Evolutionary conservation across 2,113 vertebrate species (phyloP).

Genomic region (Neotoma lepida): DNA sequence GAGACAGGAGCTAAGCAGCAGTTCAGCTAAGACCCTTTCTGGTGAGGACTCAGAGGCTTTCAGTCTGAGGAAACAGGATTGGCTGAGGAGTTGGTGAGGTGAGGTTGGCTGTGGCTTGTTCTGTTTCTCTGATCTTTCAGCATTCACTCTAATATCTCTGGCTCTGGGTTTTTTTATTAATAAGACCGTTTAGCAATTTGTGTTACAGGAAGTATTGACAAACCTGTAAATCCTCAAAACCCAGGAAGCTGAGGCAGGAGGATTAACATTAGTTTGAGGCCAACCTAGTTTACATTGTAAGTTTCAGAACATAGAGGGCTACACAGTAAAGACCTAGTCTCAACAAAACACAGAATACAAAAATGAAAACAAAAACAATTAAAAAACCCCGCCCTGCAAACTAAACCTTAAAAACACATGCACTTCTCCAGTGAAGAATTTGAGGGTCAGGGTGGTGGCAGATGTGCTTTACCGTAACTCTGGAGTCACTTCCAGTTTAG

Average conservation of each 20-base stretch:
- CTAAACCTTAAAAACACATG: constrained; percentile 1
- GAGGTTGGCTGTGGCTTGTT: no score
- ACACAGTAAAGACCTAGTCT: not conserved
- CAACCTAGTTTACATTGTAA: not conserved
- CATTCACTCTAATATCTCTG: no score
- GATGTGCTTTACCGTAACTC: constrained; percentile 7
- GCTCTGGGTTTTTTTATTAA: no score
- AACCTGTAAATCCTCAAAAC: not conserved
- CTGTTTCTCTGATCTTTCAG: no score
- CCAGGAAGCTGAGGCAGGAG: not conserved
- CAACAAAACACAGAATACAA: not conserved
- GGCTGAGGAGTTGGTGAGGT: no score
- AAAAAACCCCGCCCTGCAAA: not conserved
- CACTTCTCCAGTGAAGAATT: constrained; percentile 31
- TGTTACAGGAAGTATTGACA: no score
- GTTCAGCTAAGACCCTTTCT: no score
- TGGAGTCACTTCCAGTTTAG: not conserved
- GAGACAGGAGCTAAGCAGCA: no score
- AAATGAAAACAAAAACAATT: not conserved
- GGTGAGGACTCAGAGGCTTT: no score
- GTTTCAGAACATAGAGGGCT: not conserved
- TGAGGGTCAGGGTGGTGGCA: not conserved
- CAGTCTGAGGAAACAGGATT: no score
- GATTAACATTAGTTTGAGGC: not conserved
- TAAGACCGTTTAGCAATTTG: no score